Evolutionary conservation across 2,888 invertebrate species (phyloP).

Genomic region (Clunio marinus): DNA sequence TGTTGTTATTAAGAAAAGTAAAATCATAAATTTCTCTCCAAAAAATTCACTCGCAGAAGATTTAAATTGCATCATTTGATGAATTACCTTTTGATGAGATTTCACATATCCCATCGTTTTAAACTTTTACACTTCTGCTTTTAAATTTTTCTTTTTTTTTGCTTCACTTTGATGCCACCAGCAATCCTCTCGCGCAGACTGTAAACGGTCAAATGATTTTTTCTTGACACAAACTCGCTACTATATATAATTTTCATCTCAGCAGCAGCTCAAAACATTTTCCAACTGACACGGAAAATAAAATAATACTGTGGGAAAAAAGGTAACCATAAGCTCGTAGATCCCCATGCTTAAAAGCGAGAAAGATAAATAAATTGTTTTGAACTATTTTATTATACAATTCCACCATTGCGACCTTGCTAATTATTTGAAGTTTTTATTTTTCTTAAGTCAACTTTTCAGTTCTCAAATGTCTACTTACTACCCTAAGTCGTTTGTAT

Average conservation of each 20-base stretch:
- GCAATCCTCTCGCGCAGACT: slow-evolving; percentile 16
- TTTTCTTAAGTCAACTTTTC: neutral
- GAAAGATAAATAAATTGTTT: slow-evolving; percentile 39
- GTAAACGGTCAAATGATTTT: slow-evolving; percentile 38
- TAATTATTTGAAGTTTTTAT: slow-evolving; percentile 37
- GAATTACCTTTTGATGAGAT: slow-evolving; percentile 35
- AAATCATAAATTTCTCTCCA: neutral
- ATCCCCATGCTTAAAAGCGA: slow-evolving; percentile 25
- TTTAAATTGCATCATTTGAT: slow-evolving; percentile 3
- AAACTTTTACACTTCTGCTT: neutral
- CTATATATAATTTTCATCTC: slow-evolving; percentile 33
- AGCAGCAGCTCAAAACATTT: slow-evolving; percentile 8
- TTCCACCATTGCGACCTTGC: slow-evolving; percentile 35
- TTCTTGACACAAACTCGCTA: slow-evolving; percentile 10
- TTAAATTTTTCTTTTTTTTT: neutral
- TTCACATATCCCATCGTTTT: slow-evolving; percentile 28
- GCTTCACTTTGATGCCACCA: neutral
- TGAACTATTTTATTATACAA: slow-evolving; percentile 35
- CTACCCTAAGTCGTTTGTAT: neutral
- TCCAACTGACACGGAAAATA: neutral
- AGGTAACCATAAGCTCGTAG: neutral
- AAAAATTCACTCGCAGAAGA: neutral
- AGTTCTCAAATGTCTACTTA: neutral
- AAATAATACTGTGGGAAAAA: neutral
- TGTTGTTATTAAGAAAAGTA: neutral